phyloP scores from a whole-genome alignment of 1,140 invertebrate species.

The Pollicipes pollicipes region DNA sequence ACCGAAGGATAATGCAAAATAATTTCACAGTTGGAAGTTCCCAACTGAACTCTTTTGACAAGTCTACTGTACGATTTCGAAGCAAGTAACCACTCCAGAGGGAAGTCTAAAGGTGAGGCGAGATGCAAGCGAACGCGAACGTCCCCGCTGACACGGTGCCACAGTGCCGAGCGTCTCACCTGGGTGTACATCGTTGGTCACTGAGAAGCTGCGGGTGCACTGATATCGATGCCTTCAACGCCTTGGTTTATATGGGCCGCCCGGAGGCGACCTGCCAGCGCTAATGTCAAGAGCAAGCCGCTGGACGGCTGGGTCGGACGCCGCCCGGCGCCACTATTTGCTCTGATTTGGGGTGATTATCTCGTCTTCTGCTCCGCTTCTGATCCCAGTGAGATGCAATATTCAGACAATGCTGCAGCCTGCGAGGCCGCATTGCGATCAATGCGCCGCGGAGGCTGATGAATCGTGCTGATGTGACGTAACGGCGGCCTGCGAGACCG shows the following conservation, averaged over 20 bases:
- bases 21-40: too few relatives aligned
- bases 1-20: too few relatives aligned
- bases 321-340: too few relatives aligned
- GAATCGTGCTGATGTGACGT: too few relatives aligned
- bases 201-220: not conserved
- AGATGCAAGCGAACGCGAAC: not conserved
- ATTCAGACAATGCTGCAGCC: not conserved
- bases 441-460: too few relatives aligned
- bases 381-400: not conserved
- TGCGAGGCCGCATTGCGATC: too few relatives aligned
- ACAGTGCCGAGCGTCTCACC: not conserved
- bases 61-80: too few relatives aligned
- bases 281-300: not conserved
- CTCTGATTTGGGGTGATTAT: too few relatives aligned
- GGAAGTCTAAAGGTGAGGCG: not conserved
- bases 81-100: too few relatives aligned
- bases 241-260: not conserved
- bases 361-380: not conserved
- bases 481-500: too few relatives aligned
- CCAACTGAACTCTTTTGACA: too few relatives aligned
- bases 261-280: not conserved
- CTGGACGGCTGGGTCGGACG: not conserved
- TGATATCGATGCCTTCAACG: not conserved
- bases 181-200: not conserved
- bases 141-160: too few relatives aligned